Evolutionary conservation across 2,113 vertebrate genomes (phyloP), one percentile per base, ranked within the genome.

Genomic region (Esox niger): DNA sequence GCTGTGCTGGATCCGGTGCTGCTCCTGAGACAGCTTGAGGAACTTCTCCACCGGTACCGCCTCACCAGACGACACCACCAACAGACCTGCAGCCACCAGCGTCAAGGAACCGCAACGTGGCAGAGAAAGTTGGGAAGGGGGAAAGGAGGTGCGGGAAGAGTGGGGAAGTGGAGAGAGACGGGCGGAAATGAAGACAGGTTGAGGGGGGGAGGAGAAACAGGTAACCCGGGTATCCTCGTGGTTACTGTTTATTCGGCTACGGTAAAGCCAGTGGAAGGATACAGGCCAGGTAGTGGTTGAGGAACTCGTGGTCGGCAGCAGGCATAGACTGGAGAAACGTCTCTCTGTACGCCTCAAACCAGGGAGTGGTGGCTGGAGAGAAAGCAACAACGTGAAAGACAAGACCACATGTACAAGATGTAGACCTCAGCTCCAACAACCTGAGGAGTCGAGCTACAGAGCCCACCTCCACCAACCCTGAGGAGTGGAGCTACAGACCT

Each of bases 271-370:
- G 33, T 66, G 27, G 82, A 95, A 98, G 95, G 97, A 99, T 99
- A 99, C 97, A 99, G 1, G 97, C 97, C 76, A 99, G 90, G 84
- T 97, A 98, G 90, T 99, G 95, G 83, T 95, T 97, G 87, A 98
- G 89, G 80, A 98, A 99, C 84, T 99, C 97, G 1, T 99, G 97
- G 72, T 99, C 97, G 2, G 95, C 95, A 13, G 95, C 92, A 63
- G 96, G 94, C 95, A 98, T 96, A 0, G 91, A 94, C 86, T 97
- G 96, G 78, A 99, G 91, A 90, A 99, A 98, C 76, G 88, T 95
- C 69, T 99, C 97, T 86, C 97, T 91, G 76, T 99, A 99, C 73
- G 94, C 91, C 76, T 99, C 97, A 86, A 98, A 99, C 97, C 97
- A 99, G 32, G 97, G 94, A 10, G 97, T 98, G 71, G 96, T 98